Percentiles rank a stretch among this genome's conserved stretches.
These are phyloP conservation scores for Babyrousa celebensis DNA, from an alignment of 2,797 vertebrate genomes.

Conservation along the genomic window DNA sequence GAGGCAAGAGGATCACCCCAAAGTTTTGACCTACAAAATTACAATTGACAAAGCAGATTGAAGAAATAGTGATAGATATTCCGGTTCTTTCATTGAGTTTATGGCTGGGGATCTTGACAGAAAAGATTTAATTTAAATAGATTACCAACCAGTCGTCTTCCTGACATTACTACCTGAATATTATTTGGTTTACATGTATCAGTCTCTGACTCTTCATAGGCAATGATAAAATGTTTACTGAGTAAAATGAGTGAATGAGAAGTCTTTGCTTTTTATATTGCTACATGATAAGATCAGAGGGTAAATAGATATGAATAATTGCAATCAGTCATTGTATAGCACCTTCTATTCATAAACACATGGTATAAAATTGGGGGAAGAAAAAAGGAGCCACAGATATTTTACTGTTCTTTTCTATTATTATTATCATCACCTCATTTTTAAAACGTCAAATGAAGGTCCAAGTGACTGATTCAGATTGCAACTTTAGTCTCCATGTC, in stretches of 20 bases:
- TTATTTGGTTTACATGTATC: not conserved
- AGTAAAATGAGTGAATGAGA: not conserved
- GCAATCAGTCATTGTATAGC: conserved; percentile 3
- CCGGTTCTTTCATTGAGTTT: conserved; percentile 48
- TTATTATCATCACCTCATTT: conserved; percentile 9
- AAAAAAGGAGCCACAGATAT: not conserved
- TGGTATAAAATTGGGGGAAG: not conserved
- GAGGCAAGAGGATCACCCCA: conserved; percentile 70
- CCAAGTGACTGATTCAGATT: not conserved
- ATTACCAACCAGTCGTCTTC: conserved; percentile 38
- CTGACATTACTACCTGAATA: conserved; percentile 70
- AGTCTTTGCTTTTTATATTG: not conserved
- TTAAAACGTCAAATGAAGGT: conserved; percentile 49
- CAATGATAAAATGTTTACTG: conserved; percentile 35
- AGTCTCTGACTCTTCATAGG: not conserved
- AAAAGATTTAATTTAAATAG: conserved; percentile 77
- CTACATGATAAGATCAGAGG: not conserved
- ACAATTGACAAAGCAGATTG: conserved; percentile 67
- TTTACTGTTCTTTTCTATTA: not conserved
- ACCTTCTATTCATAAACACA: not conserved
- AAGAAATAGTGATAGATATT: conserved; percentile 55
- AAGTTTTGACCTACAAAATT: conserved; percentile 85
- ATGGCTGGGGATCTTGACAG: conserved; percentile 71
- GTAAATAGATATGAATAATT: conserved; percentile 9
- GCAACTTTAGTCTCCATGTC: not conserved